Percentiles rank a stretch among this genome's conserved stretches.
Evolutionary conservation across 2,113 vertebrate species (phyloP).

Genomic region (Hippocampus barbouri): DNA sequence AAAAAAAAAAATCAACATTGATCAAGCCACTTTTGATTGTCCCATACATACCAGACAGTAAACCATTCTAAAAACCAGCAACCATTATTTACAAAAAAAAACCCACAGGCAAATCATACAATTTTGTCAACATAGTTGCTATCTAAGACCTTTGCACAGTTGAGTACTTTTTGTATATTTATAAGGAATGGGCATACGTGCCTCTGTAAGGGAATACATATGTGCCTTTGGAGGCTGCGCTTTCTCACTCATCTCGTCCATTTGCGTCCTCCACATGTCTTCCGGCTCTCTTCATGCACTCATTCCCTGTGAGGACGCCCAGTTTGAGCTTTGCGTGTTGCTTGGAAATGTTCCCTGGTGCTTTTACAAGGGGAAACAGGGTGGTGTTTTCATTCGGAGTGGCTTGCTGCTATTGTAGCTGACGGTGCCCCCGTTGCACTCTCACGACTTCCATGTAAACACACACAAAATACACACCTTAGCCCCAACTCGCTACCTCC

Average conservation of each 20-base stretch:
- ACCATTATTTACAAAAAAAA: neutral
- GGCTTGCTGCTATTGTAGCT: constrained; percentile 52
- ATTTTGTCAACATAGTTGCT: neutral
- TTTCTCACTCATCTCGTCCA: constrained; percentile 13
- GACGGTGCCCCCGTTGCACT: constrained; percentile 46
- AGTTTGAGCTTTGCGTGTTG: constrained; percentile 67
- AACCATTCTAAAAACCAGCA: neutral
- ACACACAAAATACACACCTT: constrained; percentile 32
- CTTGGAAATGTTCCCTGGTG: constrained; percentile 74
- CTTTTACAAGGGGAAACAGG: constrained; percentile 74
- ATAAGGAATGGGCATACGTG: neutral
- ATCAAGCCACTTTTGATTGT: neutral
- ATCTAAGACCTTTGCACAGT: neutral
- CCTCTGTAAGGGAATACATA: neutral
- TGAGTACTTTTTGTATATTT: neutral
- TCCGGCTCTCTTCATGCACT: constrained; percentile 1
- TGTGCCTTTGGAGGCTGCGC: neutral
- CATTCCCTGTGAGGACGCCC: constrained; percentile 54
- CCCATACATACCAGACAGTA: neutral
- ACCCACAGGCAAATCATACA: neutral
- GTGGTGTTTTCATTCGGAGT: constrained; percentile 61
- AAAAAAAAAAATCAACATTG: too few relatives aligned
- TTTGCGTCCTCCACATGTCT: constrained; percentile 4
- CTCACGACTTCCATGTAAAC: constrained; percentile 40
- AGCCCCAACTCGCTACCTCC: constrained; percentile 12